A percentile compares a stretch with the other conserved stretches of the same genome.
Conservation (phyloP, 1,140 invertebrate species). For the Drosophila subpulchrella region DNA sequence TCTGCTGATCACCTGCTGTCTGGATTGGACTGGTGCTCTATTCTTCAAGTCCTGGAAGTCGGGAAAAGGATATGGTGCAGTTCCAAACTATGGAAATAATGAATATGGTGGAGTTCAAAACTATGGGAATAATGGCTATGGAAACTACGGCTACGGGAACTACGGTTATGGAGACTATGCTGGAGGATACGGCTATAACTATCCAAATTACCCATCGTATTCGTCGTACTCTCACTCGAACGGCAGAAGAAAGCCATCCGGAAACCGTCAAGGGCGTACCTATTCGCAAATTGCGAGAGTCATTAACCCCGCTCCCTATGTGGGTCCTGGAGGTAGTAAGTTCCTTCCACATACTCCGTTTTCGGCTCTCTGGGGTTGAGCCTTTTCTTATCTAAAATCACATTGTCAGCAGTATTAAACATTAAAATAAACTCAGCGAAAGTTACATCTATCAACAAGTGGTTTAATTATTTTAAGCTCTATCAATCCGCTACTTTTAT, state of each 20-base stretch:
- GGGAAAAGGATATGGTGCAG: conserved; percentile 6
- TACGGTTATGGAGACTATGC: conserved; percentile 26
- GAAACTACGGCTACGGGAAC: conserved; percentile 12
- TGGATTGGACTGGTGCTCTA: conserved; percentile 46
- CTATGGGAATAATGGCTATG: conserved; percentile 29
- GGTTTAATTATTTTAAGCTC: conserved; percentile 8
- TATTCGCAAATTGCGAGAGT: conserved; percentile 54
- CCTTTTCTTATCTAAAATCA: background rate
- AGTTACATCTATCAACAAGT: conserved; percentile 16
- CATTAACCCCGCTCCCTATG: conserved; percentile 45
- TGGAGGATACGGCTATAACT: conserved; percentile 35
- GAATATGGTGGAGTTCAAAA: conserved; percentile 1
- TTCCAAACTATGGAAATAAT: conserved; percentile 17
- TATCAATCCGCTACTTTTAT: conserved; percentile 7
- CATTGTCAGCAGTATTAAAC: conserved; percentile 36
- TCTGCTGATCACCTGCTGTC: conserved; percentile 30
- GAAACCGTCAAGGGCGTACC: conserved; percentile 64
- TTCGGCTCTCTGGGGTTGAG: conserved; percentile 51
- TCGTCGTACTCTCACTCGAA: conserved; percentile 1
- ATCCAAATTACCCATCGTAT: conserved; percentile 9
- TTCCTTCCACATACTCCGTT: conserved; percentile 43
- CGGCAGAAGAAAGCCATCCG: conserved; percentile 4
- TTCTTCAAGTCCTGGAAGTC: conserved; percentile 61
- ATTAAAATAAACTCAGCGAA: conserved; percentile 33
- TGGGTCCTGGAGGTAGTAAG: conserved; percentile 54